phyloP scores from a whole-genome alignment of 1,140 invertebrate genomes.

The Solen grandis region DNA sequence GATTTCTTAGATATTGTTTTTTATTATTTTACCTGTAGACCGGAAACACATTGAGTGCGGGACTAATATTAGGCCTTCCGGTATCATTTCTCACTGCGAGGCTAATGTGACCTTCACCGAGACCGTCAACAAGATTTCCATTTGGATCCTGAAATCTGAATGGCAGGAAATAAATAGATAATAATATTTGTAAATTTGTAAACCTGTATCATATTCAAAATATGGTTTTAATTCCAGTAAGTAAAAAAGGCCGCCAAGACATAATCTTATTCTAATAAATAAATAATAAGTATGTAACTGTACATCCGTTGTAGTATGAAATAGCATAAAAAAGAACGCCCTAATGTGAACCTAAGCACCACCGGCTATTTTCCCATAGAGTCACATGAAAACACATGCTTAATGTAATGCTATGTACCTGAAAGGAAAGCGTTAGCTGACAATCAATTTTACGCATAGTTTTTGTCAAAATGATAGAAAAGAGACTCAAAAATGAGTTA shows the following conservation, averaged over 20 bases:
- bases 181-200: neutral
- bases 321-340: no score
- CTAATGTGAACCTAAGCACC: no score
- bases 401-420: no score
- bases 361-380: no score
- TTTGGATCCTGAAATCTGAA: neutral
- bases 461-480: no score
- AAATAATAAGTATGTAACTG: neutral
- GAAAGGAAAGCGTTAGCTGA: no score
- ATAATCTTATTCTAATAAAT: neutral
- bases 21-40: slow-evolving; percentile 6
- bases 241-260: neutral
- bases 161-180: neutral
- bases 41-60: neutral
- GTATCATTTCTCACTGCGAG: neutral
- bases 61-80: neutral
- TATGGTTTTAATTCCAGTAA: neutral
- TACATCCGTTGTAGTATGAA: neutral
- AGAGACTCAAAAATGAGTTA: no score
- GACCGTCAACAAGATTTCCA: neutral
- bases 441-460: no score
- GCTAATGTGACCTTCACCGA: neutral
- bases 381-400: no score
- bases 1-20: no score
- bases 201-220: neutral